Evolutionary conservation across 2,113 vertebrate species (phyloP).

Genomic region (Tenrec ecaudatus): DNA sequence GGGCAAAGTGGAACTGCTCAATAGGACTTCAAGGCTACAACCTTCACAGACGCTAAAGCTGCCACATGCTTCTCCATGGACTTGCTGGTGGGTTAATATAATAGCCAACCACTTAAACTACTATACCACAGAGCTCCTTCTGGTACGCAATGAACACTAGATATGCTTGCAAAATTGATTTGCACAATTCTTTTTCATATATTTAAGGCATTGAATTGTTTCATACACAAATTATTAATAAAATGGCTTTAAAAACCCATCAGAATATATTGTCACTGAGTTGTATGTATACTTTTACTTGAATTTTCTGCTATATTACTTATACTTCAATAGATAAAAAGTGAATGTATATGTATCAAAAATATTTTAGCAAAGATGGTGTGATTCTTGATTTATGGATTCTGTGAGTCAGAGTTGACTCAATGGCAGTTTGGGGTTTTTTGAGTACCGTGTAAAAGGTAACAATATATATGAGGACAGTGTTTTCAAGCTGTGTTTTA

Average conservation of each 20-base stretch:
- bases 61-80: neutral
- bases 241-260: too few relatives aligned
- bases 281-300: too few relatives aligned
- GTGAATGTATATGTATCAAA: neutral
- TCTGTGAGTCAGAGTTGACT: neutral
- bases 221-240: too few relatives aligned
- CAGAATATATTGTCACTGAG: too few relatives aligned
- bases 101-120: neutral
- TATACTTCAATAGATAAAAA: slow-evolving; percentile 17
- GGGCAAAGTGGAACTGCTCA: neutral
- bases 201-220: too few relatives aligned
- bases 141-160: neutral
- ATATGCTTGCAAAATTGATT: too few relatives aligned
- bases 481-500: slow-evolving; percentile 49
- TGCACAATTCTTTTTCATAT: too few relatives aligned
- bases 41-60: neutral
- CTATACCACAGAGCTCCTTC: neutral
- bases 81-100: neutral
- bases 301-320: too few relatives aligned
- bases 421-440: too few relatives aligned
- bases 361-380: neutral
- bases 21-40: neutral
- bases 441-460: neutral
- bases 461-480: neutral
- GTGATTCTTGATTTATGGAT: slow-evolving; percentile 28